Percentiles rank a stretch among this genome's conserved stretches.
These are phyloP conservation scores for Miniopterus natalensis DNA, from an alignment of 2,113 vertebrate genomes.

Conservation along the genomic window DNA sequence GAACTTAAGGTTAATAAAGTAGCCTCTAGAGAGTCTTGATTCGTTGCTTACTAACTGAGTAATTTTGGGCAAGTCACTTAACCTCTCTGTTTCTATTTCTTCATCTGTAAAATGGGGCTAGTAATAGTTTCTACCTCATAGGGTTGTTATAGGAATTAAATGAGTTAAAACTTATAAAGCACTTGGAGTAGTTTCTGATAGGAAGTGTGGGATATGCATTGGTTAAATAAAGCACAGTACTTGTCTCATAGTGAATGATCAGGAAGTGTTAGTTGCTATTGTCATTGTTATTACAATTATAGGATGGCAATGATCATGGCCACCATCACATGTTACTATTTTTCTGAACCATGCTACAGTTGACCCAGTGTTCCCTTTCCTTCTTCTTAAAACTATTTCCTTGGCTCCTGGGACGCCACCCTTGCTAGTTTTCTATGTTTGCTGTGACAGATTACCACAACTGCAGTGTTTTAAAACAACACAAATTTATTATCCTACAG, in stretches of 20 bases:
- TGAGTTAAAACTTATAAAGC: neutral
- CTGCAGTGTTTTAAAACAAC: neutral
- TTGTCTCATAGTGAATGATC: neutral
- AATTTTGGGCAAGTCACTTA: neutral
- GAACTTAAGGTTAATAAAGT: neutral
- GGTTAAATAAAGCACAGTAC: neutral
- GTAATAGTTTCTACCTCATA: neutral
- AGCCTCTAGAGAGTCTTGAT: neutral
- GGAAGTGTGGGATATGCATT: neutral
- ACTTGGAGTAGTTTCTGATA: neutral
- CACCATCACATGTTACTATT: neutral
- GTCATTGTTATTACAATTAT: neutral
- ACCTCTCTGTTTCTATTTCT: neutral
- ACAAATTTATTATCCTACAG: neutral
- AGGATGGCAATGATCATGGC: neutral
- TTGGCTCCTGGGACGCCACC: neutral
- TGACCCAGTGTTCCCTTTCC: neutral
- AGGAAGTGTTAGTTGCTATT: neutral
- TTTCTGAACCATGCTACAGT: neutral
- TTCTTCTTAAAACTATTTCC: neutral
- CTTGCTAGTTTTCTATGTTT: neutral
- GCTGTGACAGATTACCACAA: neutral
- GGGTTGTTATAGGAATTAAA: neutral
- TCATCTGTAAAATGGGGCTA: neutral
- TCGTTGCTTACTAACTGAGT: neutral